Conservation (phyloP, 2,113 vertebrate species). For the Triplophysa dalaica region DNA sequence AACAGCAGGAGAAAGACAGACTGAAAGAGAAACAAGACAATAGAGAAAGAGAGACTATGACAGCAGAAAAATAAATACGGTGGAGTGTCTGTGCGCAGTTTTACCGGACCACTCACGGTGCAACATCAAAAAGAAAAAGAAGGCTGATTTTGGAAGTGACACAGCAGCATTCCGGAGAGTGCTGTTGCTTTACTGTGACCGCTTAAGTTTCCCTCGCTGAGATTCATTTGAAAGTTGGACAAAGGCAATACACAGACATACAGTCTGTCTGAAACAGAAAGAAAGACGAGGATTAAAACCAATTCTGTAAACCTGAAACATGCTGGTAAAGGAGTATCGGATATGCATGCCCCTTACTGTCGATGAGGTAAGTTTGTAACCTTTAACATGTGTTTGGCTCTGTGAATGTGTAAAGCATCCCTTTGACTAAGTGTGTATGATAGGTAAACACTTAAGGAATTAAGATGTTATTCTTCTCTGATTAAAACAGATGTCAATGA, state of each 20-base stretch:
- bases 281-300: slow-evolving; percentile 11
- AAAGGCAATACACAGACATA: background rate
- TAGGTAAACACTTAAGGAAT: background rate
- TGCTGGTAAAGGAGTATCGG: slow-evolving; percentile 91
- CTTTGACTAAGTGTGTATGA: background rate
- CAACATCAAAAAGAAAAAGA: slow-evolving; percentile 52
- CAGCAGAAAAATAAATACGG: slow-evolving; percentile 47
- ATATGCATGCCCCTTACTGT: slow-evolving; percentile 93
- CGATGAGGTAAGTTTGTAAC: slow-evolving; percentile 82
- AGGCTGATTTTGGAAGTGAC: slow-evolving; percentile 1
- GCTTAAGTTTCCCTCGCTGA: slow-evolving; percentile 1
- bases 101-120: slow-evolving; percentile 28
- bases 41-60: slow-evolving; percentile 37
- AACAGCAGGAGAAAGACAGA: slow-evolving; percentile 3
- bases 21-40: slow-evolving; percentile 23
- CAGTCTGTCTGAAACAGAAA: slow-evolving; percentile 19
- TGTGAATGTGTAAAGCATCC: slow-evolving; percentile 3
- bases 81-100: slow-evolving; percentile 59
- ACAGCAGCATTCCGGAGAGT: background rate
- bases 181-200: background rate
- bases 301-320: slow-evolving; percentile 58
- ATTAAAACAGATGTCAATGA: slow-evolving; percentile 10
- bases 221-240: slow-evolving; percentile 11
- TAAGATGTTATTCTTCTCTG: slow-evolving; percentile 6
- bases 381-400: slow-evolving; percentile 23